A percentile compares a stretch with the other conserved stretches of the same genome.
Evolutionary conservation across 53 echinoderm and acorn worm species (phyloP).

Genomic region (Hippasteria phrygiana): DNA sequence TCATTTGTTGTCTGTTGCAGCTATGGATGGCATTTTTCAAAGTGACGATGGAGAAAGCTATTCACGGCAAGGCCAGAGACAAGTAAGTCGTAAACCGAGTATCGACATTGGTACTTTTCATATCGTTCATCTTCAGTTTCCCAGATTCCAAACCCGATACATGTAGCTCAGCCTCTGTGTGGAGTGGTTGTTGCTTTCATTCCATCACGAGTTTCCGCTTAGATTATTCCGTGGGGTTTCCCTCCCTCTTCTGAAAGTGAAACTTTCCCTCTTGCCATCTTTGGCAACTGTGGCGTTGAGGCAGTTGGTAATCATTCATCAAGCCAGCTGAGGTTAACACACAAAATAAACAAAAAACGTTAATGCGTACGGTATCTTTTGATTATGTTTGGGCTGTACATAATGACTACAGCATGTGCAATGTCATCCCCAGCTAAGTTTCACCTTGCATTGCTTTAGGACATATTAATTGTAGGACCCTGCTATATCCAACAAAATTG

Average conservation of each 20-base stretch:
- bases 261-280: not conserved
- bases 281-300: not conserved
- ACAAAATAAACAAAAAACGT: no score
- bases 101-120: not conserved
- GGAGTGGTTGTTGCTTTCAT: not conserved
- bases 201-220: not conserved
- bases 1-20: constrained; percentile 56
- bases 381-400: no score
- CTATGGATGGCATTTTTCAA: constrained; percentile 98
- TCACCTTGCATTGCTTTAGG: no score
- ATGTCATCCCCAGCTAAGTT: no score
- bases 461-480: no score
- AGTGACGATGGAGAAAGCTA: constrained; percentile 91
- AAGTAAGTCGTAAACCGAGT: constrained; percentile 71
- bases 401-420: no score
- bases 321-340: no score
- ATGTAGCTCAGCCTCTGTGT: no score
- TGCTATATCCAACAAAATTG: no score
- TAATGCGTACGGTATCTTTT: no score
- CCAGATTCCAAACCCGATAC: no score
- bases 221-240: not conserved
- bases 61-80: constrained; percentile 91
- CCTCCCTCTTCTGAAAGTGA: not conserved
- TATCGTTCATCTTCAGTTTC: not conserved
- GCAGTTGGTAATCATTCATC: not conserved